Evolutionary conservation across 1,140 invertebrate species (phyloP), one percentile per base, ranked within the genome.

Genomic region (Melipona quadrifasciata): DNA sequence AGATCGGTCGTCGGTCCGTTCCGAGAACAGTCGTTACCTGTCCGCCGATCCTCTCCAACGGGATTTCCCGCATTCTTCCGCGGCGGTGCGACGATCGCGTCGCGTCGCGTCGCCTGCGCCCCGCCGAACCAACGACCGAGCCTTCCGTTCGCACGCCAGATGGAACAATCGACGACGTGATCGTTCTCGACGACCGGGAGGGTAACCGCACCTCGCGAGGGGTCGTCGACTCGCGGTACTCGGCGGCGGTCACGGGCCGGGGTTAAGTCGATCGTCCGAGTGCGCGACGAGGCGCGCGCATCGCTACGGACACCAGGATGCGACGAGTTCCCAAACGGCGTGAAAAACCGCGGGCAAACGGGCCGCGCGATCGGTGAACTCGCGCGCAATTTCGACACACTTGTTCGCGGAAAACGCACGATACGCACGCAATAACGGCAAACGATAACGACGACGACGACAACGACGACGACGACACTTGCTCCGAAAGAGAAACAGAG

Each of bases 261-360:
- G 51, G 77, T 87, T 57, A 80, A 31, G 78, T 84, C 76, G 71
- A 74, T 61, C 57, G 75, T 51, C n/a, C 21, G 34, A 61, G 57
- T 64, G 64, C 75, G 53, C 64, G 57, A 61, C 65, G 70, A 34
- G 68, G 71, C 53, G 72, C 58, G 65, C 57, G 82, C 34, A 87
- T 87, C 61, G 78, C 61, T 24, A 17, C 75, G 21, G 19, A 8
- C 82, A 85, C 74, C 58, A 19, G 31, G 31, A 74, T 24, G 21
- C 27, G 47, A 27, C 47, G n/a, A 53, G 47, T 72, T 39, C 24
- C 19, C 53, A 0, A 47, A 39, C 39, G 27, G 27, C 27, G 16
- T 31, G 73, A 57, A 74, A 74, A 75, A 31, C 73, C 21, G 74
- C 74, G 57, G 57, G 74, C 68, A 12, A 65, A 86, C n/a, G 14